Evolutionary conservation across 2,113 vertebrate genomes (phyloP).

Genomic region (Stictonetta naevosa): DNA sequence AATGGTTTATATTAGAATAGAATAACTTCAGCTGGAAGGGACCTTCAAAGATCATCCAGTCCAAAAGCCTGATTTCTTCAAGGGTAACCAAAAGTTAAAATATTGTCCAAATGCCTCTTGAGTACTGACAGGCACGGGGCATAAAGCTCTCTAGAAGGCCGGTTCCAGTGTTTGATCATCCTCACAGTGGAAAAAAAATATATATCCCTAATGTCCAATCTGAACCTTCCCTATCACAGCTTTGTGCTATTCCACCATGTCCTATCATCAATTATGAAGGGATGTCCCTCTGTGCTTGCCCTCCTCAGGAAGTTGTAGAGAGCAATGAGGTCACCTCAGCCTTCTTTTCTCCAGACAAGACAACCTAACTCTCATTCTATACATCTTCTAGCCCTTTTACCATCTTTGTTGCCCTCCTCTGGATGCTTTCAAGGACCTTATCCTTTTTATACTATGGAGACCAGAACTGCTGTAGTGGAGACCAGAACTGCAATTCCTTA

Average conservation of each 20-base stretch:
- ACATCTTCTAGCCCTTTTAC: not conserved
- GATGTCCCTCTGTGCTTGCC: too few species aligned
- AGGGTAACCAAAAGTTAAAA: not conserved
- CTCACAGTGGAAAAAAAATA: not conserved
- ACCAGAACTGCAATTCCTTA: not conserved
- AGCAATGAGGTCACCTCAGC: not conserved
- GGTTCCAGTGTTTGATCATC: not conserved
- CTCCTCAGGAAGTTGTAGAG: not conserved
- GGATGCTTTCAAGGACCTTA: not conserved
- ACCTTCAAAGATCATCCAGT: not conserved
- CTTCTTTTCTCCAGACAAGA: not conserved
- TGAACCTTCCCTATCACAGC: not conserved
- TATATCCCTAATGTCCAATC: not conserved
- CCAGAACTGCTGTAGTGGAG: not conserved
- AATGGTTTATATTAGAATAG: too few species aligned
- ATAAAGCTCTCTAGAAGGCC: not conserved
- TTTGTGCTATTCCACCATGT: not conserved
- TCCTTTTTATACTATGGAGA: not conserved
- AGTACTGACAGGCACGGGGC: not conserved
- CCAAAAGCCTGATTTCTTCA: not conserved
- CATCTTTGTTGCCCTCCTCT: not conserved
- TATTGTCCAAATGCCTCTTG: not conserved
- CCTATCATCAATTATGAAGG: not conserved
- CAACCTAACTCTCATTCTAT: not conserved
- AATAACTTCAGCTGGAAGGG: not conserved